Evolutionary conservation across 2,113 vertebrate genomes (phyloP).

Genomic region (Zapornia atra): DNA sequence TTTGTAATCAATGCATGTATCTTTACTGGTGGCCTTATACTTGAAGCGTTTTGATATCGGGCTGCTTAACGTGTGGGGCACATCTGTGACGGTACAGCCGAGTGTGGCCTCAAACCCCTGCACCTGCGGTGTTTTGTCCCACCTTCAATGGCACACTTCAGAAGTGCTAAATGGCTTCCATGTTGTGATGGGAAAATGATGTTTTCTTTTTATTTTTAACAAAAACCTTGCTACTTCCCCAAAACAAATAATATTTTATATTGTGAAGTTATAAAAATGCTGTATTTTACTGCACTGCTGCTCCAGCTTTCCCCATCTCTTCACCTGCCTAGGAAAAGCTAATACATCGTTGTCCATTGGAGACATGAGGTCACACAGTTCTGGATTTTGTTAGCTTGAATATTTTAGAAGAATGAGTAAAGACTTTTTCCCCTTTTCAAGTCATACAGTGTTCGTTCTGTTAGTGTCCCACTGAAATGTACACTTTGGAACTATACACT

Average conservation of each 20-base stretch:
- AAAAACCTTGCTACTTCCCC: background rate
- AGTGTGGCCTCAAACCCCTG: rapidly evolving
- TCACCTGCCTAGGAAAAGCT: background rate
- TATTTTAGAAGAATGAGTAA: background rate
- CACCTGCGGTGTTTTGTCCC: background rate
- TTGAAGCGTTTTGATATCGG: background rate
- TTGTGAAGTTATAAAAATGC: background rate
- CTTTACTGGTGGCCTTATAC: rapidly evolving
- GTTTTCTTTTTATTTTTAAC: background rate
- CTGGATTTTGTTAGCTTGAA: background rate
- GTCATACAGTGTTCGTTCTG: background rate
- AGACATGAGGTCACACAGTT: background rate
- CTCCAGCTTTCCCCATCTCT: background rate
- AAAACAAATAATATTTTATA: background rate
- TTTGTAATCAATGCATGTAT: background rate
- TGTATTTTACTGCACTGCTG: background rate
- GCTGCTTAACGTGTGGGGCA: background rate
- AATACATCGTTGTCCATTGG: background rate
- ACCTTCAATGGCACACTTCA: rapidly evolving
- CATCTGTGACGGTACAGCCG: background rate
- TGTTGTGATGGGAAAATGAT: background rate
- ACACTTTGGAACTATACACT: background rate
- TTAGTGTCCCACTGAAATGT: background rate
- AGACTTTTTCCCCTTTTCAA: background rate
- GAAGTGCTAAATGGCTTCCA: background rate